Base-by-base conservation (phyloP, 2,113 vertebrate genomes). In the Ariopsis seemanni region DNA sequence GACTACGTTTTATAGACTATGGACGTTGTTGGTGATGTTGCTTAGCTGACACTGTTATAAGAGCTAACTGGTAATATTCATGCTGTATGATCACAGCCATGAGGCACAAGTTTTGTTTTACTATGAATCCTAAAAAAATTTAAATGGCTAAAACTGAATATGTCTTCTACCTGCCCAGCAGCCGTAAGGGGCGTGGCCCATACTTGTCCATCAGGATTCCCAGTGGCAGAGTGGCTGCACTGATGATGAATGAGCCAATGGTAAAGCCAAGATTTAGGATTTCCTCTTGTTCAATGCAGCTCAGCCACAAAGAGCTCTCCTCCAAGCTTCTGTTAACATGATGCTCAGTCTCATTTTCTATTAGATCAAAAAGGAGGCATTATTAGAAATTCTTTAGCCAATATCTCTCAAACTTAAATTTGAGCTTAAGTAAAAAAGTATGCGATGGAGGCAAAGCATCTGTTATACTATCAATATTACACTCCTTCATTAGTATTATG, bases 241-340 rank as follows among this genome's bases (percentile, higher is more conserved):
- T 98, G 63, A 98, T 93, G 84, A 97, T 92, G 67, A 98, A 98
- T 2, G 97, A 97, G 50, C 97, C 97, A 0, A 97, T 96, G 62
- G 96, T 97, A 89, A 98, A 98, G 86, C 96, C 97, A 50, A 98
- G 92, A 69, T 96, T 97, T 67, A 98, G 91, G 85, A 96, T 94
- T 91, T 97, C 93, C 0, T 97, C 97, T 90, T 98, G 97, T 25
- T 90, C 91, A 86, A 94, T 93, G 81, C 97, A 97, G 87, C 93
- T 96, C 22, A 1, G 79, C 93, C 93, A 94, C 3, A 12, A 55
- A 0, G 27, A 25, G 0, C 48, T 88, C 20, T 87, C 87, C 58
- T 17, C 22, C 10, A 75, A 55, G 0, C 90, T 93, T 11, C 22
- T 2, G 30, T 95, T 95, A 22, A 65, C 27, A 78, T 30, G 6